Conservation (phyloP, 2,888 invertebrate species). For the Arrhopalites spinosus region DNA sequence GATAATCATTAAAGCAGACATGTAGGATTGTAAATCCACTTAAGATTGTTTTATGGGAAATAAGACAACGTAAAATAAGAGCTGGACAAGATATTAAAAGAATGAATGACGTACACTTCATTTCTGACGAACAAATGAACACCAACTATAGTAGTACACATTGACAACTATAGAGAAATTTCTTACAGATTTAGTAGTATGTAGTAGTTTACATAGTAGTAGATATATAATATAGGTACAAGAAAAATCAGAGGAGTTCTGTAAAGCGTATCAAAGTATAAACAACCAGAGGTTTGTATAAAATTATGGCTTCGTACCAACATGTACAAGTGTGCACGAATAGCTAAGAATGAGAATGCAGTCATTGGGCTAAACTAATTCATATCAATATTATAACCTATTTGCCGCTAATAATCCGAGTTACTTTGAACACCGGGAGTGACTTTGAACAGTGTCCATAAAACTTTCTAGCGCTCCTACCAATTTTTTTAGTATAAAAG, state of each 20-base stretch:
- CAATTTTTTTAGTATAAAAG: too few species aligned
- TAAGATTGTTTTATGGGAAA: conserved; percentile 9
- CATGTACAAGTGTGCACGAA: conserved; percentile 35
- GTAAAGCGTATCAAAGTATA: conserved; percentile 46
- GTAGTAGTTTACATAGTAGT: background rate
- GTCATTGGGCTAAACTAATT: conserved; percentile 33
- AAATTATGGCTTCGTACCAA: conserved; percentile 42
- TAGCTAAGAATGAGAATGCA: conserved; percentile 38
- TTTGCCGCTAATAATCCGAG: background rate
- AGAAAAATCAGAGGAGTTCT: conserved; percentile 33
- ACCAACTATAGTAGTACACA: conserved; percentile 14
- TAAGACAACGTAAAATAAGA: conserved; percentile 1
- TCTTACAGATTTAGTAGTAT: conserved; percentile 23
- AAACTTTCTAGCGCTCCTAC: too few species aligned
- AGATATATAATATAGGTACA: conserved; percentile 12
- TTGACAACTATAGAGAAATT: conserved; percentile 13
- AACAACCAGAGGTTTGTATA: conserved; percentile 43
- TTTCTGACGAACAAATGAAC: conserved; percentile 24
- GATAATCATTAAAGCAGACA: too few species aligned
- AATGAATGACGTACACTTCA: conserved; percentile 16
- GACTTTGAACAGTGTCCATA: too few species aligned
- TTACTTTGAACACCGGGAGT: too few species aligned
- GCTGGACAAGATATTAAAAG: background rate
- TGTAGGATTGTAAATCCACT: too few species aligned
- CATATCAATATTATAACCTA: conserved; percentile 26